phyloP scores from a whole-genome alignment of 2,113 vertebrate genomes.

The Erinaceus europaeus region DNA sequence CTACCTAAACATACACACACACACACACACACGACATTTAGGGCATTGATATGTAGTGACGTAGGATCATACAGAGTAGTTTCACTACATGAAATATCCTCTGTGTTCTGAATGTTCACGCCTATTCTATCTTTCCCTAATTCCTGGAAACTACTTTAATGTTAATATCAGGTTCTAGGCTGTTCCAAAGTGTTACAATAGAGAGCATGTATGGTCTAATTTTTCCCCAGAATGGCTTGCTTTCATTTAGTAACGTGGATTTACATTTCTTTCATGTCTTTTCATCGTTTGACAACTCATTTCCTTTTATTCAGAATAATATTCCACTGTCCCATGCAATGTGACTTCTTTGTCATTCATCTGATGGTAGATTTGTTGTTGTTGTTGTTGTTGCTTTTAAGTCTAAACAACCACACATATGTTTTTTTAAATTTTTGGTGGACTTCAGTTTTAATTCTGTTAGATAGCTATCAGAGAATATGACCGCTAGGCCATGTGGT shows the following conservation, averaged over 20 bases:
- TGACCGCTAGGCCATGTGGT: not conserved
- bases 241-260: not conserved
- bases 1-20: too few species aligned
- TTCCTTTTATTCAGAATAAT: not conserved
- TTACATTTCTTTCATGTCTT: not conserved
- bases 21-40: too few species aligned
- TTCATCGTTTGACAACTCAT: not conserved
- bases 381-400: not conserved
- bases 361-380: not conserved
- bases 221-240: too few species aligned
- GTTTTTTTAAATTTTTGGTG: not conserved
- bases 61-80: not conserved
- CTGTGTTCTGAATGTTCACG: not conserved
- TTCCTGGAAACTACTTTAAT: not conserved
- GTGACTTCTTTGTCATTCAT: not conserved
- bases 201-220: too few species aligned
- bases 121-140: accelerated
- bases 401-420: not conserved
- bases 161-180: too few species aligned
- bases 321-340: not conserved
- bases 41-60: too few species aligned
- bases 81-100: not conserved
- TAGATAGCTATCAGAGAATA: not conserved
- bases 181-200: too few species aligned
- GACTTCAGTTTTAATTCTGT: not conserved